These are phyloP conservation scores for Catocala sponsa DNA, from an alignment of 2,888 invertebrate genomes.

Conservation along the genomic window DNA sequence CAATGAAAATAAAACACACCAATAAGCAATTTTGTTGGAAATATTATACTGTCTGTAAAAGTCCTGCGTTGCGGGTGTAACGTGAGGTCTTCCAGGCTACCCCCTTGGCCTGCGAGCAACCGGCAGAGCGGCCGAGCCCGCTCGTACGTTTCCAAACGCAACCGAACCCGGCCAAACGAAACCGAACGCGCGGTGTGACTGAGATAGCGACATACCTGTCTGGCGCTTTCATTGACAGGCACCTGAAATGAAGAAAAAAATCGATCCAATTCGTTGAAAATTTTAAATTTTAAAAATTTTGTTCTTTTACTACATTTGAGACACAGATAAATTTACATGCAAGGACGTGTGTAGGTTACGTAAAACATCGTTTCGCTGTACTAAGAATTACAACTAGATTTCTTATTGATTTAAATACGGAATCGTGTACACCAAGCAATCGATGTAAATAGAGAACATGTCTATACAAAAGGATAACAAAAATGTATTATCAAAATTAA, in stretches of 20 bases:
- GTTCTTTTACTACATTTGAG: conserved; percentile 55
- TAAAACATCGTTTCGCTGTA: conserved; percentile 20
- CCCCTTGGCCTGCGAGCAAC: conserved; percentile 79
- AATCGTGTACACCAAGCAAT: conserved; percentile 22
- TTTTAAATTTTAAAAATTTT: conserved; percentile 80
- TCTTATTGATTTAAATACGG: conserved; percentile 19
- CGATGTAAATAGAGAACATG: conserved; percentile 23
- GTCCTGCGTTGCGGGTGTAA: conserved; percentile 86
- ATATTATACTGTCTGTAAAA: conserved; percentile 79
- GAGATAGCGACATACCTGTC: conserved; percentile 90
- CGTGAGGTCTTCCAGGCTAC: conserved; percentile 86
- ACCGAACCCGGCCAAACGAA: conserved; percentile 84
- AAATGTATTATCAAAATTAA: conserved; percentile 80
- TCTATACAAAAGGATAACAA: conserved; percentile 53
- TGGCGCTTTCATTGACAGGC: conserved; percentile 93
- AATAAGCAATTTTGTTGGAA: conserved; percentile 84
- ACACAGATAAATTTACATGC: conserved; percentile 89
- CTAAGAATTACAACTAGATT: conserved; percentile 19
- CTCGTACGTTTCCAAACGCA: conserved; percentile 80
- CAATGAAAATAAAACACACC: conserved; percentile 81
- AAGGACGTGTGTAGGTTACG: conserved; percentile 50
- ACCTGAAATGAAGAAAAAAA: conserved; percentile 92
- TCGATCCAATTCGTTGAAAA: conserved; percentile 90
- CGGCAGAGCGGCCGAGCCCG: conserved; percentile 76
- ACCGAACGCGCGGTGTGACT: conserved; percentile 80